Base-by-base conservation (phyloP, 2,113 vertebrate genomes). In the Scatophagus argus region DNA sequence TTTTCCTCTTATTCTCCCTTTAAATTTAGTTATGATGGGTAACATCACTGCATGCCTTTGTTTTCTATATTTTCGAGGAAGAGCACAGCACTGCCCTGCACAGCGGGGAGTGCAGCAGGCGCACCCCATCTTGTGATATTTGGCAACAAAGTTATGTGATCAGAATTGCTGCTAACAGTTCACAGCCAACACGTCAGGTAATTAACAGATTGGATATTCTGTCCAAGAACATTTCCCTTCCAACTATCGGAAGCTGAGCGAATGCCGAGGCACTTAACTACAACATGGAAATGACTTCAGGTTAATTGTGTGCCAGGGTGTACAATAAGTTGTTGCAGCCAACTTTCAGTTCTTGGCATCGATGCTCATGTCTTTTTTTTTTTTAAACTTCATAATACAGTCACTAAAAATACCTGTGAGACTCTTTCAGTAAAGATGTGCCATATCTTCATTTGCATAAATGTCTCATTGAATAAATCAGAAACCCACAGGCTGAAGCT, bases 371-470 rank as follows among this genome's bases (percentile, higher is more conserved):
- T 52, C 27, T 44, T 59, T 14, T 41, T 63, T 68, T 23, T 14
- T 6, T 54, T 21, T 36, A 55, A n/a, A n/a, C n/a, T n/a, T n/a
- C n/a, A 43, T 47, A 55, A 69, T 51, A 49, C 51, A 79, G 59
- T 74, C 72, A 64, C 29, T 74, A 14, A 46, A 64, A 88, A 81
- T 68, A 78, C 75, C 71, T 77, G 36, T 31, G 44, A 39, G 67
- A 34, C 13, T 47, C 41, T 21, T 82, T 68, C 62, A 78, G 71
- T 46, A 60, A 49, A 25, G 17, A 64, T 43, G 12, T 27, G 31
- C 71, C 46, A 60, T 27, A 44, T 58, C 23, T 21, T 43, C 6
- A 78, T 86, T 76, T 69, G 46, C 74, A 86, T 78, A 74, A 74
- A 74, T 16, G 31, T 75, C 67, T 77, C 49, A 44, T 3, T 55